These are phyloP conservation scores for Chrysotoxum bicinctum DNA, from an alignment of 2,888 invertebrate species.

Conservation along the genomic window DNA sequence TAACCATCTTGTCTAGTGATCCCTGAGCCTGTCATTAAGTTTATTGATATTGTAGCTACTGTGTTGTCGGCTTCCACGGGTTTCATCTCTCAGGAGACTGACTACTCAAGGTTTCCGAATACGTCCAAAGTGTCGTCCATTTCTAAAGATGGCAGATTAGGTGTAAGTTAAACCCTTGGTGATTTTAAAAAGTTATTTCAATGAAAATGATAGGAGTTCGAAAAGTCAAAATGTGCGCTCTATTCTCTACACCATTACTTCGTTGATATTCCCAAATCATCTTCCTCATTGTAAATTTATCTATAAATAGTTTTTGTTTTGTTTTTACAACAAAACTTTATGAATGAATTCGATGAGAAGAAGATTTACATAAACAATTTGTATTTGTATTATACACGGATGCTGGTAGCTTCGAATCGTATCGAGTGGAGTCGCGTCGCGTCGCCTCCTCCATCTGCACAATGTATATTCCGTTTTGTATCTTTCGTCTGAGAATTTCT, in stretches of 20 bases:
- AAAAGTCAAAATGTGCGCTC: too few relatives aligned
- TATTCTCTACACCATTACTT: background rate
- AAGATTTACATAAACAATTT: constrained; percentile 30
- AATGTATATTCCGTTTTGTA: background rate
- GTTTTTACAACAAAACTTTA: constrained; percentile 48
- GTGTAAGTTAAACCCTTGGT: too few relatives aligned
- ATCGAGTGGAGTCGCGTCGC: background rate
- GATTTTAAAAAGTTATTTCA: too few relatives aligned
- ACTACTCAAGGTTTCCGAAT: too few relatives aligned
- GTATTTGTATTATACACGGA: background rate
- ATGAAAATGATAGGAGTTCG: too few relatives aligned
- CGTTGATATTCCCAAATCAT: background rate
- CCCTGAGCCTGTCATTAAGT: too few relatives aligned
- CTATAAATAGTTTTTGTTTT: constrained; percentile 47
- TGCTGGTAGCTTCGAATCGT: background rate
- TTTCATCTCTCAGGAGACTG: too few relatives aligned
- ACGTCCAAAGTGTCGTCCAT: too few relatives aligned
- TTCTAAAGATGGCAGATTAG: too few relatives aligned
- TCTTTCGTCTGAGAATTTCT: constrained; percentile 31
- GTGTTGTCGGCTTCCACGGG: too few relatives aligned
- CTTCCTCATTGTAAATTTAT: constrained; percentile 10
- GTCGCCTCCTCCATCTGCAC: background rate
- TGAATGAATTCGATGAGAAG: constrained; percentile 55
- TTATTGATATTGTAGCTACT: too few relatives aligned
- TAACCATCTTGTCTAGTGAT: too few relatives aligned